Evolutionary conservation across 1,140 invertebrate genomes (phyloP).

Genomic region (Hycleus phaleratus): DNA sequence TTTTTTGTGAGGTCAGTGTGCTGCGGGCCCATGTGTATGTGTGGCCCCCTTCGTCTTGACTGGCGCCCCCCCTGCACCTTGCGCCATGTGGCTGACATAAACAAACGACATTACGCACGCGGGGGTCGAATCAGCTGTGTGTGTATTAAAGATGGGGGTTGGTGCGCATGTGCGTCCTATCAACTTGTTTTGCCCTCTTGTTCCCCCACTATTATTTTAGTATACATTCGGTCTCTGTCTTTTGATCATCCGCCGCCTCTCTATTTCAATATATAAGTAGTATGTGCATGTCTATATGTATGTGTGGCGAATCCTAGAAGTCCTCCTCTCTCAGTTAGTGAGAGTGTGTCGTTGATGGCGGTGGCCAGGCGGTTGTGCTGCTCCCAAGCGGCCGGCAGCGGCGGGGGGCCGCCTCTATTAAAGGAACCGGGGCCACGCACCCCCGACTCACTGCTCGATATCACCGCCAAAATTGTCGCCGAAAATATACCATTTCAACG

Average conservation of each 20-base stretch:
- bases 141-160: conserved; percentile 1
- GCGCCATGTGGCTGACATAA: conserved; percentile 40
- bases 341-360: conserved; percentile 35
- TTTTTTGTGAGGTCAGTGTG: conserved; percentile 16
- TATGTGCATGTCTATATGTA: no score
- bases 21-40: conserved; percentile 15
- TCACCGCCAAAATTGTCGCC: conserved; percentile 75
- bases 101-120: conserved; percentile 39
- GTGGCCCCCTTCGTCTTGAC: conserved; percentile 15
- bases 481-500: conserved; percentile 77
- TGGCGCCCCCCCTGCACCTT: conserved; percentile 33
- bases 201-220: no score
- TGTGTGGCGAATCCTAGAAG: no score
- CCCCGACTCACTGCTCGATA: conserved; percentile 66
- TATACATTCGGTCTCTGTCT: no score
- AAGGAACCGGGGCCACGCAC: conserved; percentile 44
- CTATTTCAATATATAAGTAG: no score
- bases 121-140: conserved; percentile 37
- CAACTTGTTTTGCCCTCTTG: no score
- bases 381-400: conserved; percentile 34
- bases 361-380: conserved; percentile 41
- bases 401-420: conserved; percentile 31
- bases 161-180: conserved; percentile 19
- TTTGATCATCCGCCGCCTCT: no score
- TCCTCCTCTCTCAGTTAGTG: conserved; percentile 24